These are phyloP conservation scores for Spea hammondii DNA, from an alignment of 2,797 vertebrate genomes.

Conservation along the genomic window DNA sequence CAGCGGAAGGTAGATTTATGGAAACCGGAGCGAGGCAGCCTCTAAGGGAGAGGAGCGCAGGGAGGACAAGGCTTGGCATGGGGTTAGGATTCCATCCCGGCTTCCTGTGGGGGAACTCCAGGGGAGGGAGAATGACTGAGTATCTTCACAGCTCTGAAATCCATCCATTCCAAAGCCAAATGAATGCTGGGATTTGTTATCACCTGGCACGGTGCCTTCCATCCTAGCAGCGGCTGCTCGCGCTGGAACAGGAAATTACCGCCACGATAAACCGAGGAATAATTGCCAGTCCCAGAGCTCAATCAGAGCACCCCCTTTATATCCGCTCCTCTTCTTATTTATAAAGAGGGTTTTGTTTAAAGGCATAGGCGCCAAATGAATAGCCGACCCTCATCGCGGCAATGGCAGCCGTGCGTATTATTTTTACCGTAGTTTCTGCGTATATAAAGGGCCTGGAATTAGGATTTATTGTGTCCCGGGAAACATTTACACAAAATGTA, in stretches of 20 bases:
- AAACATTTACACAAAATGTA: no score
- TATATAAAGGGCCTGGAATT: no score
- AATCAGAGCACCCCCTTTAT: neutral
- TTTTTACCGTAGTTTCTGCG: no score
- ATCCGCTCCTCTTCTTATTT: neutral
- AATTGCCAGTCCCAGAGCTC: conserved; percentile 4
- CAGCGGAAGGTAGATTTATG: conserved; percentile 75
- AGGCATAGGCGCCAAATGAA: no score
- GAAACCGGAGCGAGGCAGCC: conserved; percentile 76
- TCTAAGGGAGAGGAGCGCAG: conserved; percentile 73
- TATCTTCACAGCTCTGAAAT: conserved; percentile 36
- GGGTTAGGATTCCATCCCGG: conserved; percentile 66
- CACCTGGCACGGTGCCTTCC: conserved; percentile 53
- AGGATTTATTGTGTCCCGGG: no score
- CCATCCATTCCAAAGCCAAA: conserved; percentile 59
- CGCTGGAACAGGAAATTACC: conserved; percentile 28
- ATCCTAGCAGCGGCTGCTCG: conserved; percentile 15
- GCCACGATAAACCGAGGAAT: conserved; percentile 19
- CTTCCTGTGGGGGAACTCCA: conserved; percentile 65
- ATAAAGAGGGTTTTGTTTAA: no score
- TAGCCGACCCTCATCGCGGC: no score
- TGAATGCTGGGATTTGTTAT: conserved; percentile 28
- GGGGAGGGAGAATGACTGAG: conserved; percentile 39
- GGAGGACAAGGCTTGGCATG: conserved; percentile 68
- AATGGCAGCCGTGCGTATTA: no score